Base-by-base conservation (phyloP, 2,113 vertebrate species). In the Typhlomys cinereus region DNA sequence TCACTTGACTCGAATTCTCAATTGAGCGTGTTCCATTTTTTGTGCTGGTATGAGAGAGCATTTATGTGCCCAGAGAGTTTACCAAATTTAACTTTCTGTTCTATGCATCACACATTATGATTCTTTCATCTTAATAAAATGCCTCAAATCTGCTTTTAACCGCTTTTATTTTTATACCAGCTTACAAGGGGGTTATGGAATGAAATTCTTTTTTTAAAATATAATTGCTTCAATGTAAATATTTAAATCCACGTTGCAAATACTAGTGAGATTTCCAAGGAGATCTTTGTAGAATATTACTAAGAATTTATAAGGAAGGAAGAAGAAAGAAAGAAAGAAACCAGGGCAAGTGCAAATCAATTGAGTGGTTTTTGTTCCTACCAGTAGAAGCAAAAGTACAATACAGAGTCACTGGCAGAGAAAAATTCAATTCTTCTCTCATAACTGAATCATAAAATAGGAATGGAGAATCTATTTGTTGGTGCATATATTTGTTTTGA, bases 171-270 rank as follows among this genome's bases (percentile, higher is more conserved):
- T 88, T 89, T 21, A 89, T 13, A 41, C 48, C 73, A 85, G 90
- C 50, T 59, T 62, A 44, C 15, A 57, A 85, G 79, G 90, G 13
- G 14, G 25, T 70, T 31, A 91, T 75, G 21, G 52, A 91, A 93
- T 85, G 62, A 59, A 62, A 71, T 78, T 52, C 14, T 93, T 46
- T 52, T 85, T 80, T n/a, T 83, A 83, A 66, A 89, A 84, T 52
- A 85, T 76, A 87, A 80, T 84, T 0, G 0, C 85, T 57, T 27
- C 79, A 93, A 85, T 74, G 39, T 90, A 79, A 94, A 75, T 62
- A 78, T 70, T 88, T 85, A 83, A 92, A 90, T 88, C 84, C n/a
- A n/a, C 54, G n/a, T 93, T 69, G 54, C 31, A 86, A 88, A 57
- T 75, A 70, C 46, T 12, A 85, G 36, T 85, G 70, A 69, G 70